Conservation (phyloP, 2,888 invertebrate species). For the Nomada goodeniana region DNA sequence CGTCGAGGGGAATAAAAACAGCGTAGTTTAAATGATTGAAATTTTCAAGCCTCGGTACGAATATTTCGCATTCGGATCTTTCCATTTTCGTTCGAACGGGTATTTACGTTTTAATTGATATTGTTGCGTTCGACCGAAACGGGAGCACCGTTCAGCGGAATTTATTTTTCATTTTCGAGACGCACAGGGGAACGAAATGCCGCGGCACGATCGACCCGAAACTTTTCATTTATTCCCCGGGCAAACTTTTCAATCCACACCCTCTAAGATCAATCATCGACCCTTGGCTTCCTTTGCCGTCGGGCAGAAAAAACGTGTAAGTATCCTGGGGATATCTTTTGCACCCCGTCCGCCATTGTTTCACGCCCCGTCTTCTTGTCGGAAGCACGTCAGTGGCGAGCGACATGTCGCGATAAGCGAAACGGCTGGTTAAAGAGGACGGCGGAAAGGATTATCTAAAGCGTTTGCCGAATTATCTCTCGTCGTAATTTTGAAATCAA, state of each 20-base stretch:
- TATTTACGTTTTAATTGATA: no score
- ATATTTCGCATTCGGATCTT: no score
- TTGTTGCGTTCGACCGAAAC: constrained; percentile 56
- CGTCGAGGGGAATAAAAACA: constrained; percentile 11
- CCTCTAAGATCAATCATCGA: background rate
- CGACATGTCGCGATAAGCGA: background rate
- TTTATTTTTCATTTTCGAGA: constrained; percentile 39
- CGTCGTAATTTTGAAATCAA: no score
- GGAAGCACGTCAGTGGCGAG: background rate
- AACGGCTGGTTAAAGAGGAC: background rate
- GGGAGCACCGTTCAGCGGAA: constrained; percentile 40
- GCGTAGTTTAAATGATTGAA: no score
- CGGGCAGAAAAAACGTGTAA: background rate
- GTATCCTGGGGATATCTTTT: background rate
- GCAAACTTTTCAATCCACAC: background rate
- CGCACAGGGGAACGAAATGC: background rate
- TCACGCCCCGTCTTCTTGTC: no score
- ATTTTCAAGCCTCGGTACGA: no score
- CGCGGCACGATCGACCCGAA: background rate
- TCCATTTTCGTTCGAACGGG: no score
- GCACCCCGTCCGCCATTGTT: no score
- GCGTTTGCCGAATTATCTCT: no score
- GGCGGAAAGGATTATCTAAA: no score
- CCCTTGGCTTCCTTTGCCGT: background rate
- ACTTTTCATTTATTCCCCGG: no score